Evolutionary conservation across 2,113 vertebrate species (phyloP), one percentile per base, ranked within the genome.

Genomic region (Hemiscyllium ocellatum): DNA sequence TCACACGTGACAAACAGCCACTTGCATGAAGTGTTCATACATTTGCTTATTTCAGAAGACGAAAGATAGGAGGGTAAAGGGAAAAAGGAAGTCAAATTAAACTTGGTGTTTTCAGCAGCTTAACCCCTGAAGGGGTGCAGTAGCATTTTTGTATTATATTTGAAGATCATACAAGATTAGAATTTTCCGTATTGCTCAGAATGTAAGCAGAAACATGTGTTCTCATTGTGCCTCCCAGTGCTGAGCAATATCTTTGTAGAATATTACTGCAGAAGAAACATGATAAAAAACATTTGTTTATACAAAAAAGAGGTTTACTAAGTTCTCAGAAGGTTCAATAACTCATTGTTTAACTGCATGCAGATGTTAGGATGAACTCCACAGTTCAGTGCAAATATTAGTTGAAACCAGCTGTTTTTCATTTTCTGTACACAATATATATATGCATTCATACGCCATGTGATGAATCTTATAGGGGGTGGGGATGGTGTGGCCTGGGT

Each of bases 241-340:
- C 56, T 93, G 61, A 68, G 61, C 61, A 65, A 93, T 93, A 93
- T 93, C 89, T 66, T 93, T 66, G n/a, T 93, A 66, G 33, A 93
- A 93, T 66, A 66, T 93, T 66, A n/a, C 61, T 66, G 89, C 19
- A 66, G 89, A 66, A 93, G 61, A 93, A 93, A 66, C 89, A 47
- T 93, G 89, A 93, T 65, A 93, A 61, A 93, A 93, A 93, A 47
- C 89, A 93, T 93, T 93, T 93, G 89, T 93, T 93, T 93, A 68
- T 68, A n/a, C 89, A 33, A 93, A 93, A 93, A 15, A 68, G 66
- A 93, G 33, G 33, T 37, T 68, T 93, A 66, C 61, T 19, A 93
- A 93, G 89, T 93, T 93, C 89, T 93, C 89, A 93, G 29, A 93
- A 93, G 89, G 89, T 93, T 93, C 89, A 93, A 66, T 93, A 93